Conservation (phyloP, 2,888 invertebrate species). For the Eristalinus sepulchralis region DNA sequence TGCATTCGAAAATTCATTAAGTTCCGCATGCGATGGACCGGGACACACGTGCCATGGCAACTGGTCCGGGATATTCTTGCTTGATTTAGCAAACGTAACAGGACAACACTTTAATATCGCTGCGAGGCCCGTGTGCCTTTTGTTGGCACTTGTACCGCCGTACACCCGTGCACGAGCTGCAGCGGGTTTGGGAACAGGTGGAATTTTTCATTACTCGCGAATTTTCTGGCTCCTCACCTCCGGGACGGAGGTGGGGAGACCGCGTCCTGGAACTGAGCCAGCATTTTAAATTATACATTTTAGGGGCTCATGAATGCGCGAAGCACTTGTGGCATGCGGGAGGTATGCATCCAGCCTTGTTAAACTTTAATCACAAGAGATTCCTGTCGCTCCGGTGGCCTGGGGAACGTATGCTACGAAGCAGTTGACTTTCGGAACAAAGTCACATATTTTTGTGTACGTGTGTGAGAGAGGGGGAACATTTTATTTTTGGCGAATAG, state of each 20-base stretch:
- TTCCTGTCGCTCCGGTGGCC: neutral
- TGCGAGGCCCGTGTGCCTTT: neutral
- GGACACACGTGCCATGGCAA: neutral
- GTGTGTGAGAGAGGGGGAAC: neutral
- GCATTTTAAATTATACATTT: neutral
- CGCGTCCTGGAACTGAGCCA: neutral
- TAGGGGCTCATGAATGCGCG: neutral
- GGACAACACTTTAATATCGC: neutral
- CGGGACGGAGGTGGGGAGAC: no score
- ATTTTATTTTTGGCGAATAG: neutral
- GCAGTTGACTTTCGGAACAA: neutral
- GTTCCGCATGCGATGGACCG: neutral
- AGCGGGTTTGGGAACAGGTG: neutral
- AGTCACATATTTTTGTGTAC: neutral
- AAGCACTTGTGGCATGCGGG: neutral
- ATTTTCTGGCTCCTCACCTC: neutral
- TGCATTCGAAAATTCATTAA: neutral
- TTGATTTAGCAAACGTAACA: neutral
- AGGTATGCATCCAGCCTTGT: neutral
- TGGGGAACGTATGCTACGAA: neutral
- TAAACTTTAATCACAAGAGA: neutral
- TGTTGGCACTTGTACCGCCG: neutral
- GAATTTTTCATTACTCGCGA: neutral
- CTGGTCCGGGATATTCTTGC: neutral
- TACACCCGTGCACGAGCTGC: neutral